Conservation (phyloP, 2,797 vertebrate species). For the Scomberomorus guttatus region DNA sequence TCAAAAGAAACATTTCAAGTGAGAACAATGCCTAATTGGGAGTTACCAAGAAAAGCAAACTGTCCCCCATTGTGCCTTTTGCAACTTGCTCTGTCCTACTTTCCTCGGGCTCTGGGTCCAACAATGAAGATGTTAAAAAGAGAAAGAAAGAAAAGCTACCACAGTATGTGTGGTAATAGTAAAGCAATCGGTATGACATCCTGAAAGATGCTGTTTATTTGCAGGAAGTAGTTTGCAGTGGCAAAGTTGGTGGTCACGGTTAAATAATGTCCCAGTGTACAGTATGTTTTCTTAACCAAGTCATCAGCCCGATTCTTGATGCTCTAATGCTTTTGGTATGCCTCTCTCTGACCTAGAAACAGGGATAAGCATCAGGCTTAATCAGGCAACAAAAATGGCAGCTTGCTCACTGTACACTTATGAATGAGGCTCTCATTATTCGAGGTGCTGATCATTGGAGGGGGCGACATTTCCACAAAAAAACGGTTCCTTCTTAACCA, state of each 20-base stretch:
- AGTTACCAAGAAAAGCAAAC: slow-evolving; percentile 67
- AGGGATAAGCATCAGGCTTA: slow-evolving; percentile 61
- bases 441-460: slow-evolving; percentile 39
- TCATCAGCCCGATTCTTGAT: slow-evolving; percentile 43
- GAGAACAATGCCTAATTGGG: slow-evolving; percentile 69
- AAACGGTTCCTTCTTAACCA: slow-evolving; percentile 45
- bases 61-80: slow-evolving; percentile 48
- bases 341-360: slow-evolving; percentile 72
- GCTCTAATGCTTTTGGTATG: slow-evolving; percentile 53
- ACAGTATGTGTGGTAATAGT: not conserved
- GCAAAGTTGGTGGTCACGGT: not conserved
- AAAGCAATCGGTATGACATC: slow-evolving; percentile 2
- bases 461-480: slow-evolving; percentile 17
- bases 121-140: slow-evolving; percentile 28
- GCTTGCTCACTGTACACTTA: slow-evolving; percentile 50
- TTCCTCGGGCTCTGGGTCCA: slow-evolving; percentile 26
- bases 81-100: slow-evolving; percentile 68
- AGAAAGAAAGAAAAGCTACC: not conserved
- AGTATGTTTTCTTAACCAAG: slow-evolving; percentile 25
- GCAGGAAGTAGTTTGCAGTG: not conserved
- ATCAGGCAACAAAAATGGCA: slow-evolving; percentile 65
- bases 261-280: too few species aligned
- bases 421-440: slow-evolving; percentile 57
- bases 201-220: not conserved
- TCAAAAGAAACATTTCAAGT: slow-evolving; percentile 60